Base-by-base conservation (phyloP, 2,113 vertebrate species). In the Neotoma lepida region DNA sequence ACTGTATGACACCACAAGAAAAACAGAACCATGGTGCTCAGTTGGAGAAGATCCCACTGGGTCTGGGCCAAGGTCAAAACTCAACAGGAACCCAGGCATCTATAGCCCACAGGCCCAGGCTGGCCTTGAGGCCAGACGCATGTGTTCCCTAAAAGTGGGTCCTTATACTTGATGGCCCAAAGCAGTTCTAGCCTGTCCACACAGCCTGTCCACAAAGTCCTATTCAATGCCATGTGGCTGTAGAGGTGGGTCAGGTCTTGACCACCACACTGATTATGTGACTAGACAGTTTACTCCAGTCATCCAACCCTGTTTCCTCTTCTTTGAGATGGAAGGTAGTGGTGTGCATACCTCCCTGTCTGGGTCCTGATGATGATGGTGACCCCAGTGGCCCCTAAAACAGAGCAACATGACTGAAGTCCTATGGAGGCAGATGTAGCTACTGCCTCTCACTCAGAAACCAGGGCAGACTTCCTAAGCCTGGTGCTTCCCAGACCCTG, bases 141-240 rank as follows among this genome's bases (percentile, higher is more conserved):
- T 63, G 49, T 24, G 56, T 68, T 35, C 64, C 66, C 33, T 20
- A 24, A 6, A 0, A 85, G 8, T 26, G 10, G 26, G 54, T 15
- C 9, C 30, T 41, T 3, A 9, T 6, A 0, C 7, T 28, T 13
- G 6, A 56, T 20, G 80, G 14, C 7, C 78, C 14, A 9, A 17
- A 82, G 82, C 12, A 26, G 41, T 9, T 14, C 64, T 3, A 71
- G 33, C n/a, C 85, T 56, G 18, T 14, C 49, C 33, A 6, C 51
- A 2, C 33, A 6, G 44, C n/a, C 78, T 46, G 13, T 9, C 46
- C 28, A 7, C 54, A 2, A 17, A 30, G 15, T 15, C 0, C 91
- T 58, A 1, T 0, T 24, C 28, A 0, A 4, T n/a, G 1, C 39
- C 4, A 1, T 8, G 6, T 3, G 28, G 61, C 28, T 30, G 4